Evolutionary conservation across 2,113 vertebrate species (phyloP), one percentile per base, ranked within the genome.

Genomic region (Hyperopisus bebe): DNA sequence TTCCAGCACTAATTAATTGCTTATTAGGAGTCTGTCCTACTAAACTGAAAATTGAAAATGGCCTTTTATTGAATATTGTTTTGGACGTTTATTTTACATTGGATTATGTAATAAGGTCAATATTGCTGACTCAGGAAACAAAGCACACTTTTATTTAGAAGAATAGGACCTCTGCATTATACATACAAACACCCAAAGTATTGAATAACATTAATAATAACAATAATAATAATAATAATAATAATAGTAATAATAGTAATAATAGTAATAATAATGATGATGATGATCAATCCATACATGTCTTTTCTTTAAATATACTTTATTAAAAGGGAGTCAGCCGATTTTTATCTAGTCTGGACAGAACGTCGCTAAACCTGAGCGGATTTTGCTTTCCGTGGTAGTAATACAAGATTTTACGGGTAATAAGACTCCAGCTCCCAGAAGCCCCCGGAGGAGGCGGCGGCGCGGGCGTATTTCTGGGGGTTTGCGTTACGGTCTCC

Each of bases 341-440:
- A n/a, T n/a, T 27, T 27, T 27, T n/a, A n/a, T 11, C 8, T 24
- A 62, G 21, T n/a, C 62, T 27, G 9, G n/a, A 66, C 62, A 27
- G n/a, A 66, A 11, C n/a, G 10, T 27, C 58, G 24, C n/a, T 27
- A 8, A 8, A 58, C n/a, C 9, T 3, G n/a, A 27, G 9, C 9
- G 9, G n/a, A 11, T 66, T 66, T 66, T 11, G n/a, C 62, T 27
- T 27, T 66, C n/a, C 2, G 55, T 58, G 55, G 55, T 58, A 24
- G 24, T 58, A 24, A 58, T 58, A 24, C 55, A 8, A 6, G 21
- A 7, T 24, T 58, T 27, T 27, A 3, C 62, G 62, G 3, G n/a
- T 31, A 70, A 31, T 70, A 70, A 70, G 66, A 88, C 88, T 88
- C 47, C 88, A 88, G 35, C 27, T 88, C 88, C 88, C 88, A 88